These are phyloP conservation scores for Mesochorus sp. DNA, from an alignment of 2,888 invertebrate genomes.

Conservation along the genomic window DNA sequence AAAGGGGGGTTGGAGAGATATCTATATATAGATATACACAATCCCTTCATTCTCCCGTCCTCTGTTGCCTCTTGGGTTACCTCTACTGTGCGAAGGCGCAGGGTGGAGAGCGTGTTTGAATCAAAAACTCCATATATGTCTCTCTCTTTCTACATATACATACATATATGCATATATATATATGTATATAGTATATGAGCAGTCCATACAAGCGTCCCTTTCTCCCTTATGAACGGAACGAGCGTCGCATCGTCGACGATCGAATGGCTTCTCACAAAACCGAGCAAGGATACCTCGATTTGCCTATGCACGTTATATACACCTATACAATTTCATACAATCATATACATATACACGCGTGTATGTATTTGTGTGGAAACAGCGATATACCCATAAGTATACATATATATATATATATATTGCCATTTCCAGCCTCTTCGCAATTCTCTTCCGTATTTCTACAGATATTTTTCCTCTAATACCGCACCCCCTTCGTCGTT, in stretches of 20 bases:
- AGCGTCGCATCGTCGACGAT: slow-evolving; percentile 61
- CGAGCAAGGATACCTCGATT: slow-evolving; percentile 60
- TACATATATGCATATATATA: too few relatives aligned
- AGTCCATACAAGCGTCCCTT: slow-evolving; percentile 22
- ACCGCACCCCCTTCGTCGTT: slow-evolving; percentile 17
- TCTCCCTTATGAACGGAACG: slow-evolving; percentile 26
- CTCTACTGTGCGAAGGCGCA: slow-evolving; percentile 61
- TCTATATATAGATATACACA: slow-evolving; percentile 17
- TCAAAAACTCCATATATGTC: slow-evolving; percentile 58
- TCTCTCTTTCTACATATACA: too few relatives aligned
- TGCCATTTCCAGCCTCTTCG: slow-evolving; percentile 32
- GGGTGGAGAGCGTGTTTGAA: slow-evolving; percentile 59
- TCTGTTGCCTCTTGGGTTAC: slow-evolving; percentile 52
- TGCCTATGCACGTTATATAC: slow-evolving; percentile 35
- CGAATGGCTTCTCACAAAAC: slow-evolving; percentile 61
- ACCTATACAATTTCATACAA: too few relatives aligned
- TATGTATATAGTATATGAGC: too few relatives aligned
- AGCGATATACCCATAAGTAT: not conserved
- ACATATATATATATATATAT: slow-evolving; percentile 12
- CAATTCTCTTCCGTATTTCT: slow-evolving; percentile 56
- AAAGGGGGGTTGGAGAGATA: slow-evolving; percentile 31
- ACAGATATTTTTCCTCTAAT: slow-evolving; percentile 61
- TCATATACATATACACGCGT: slow-evolving; percentile 17
- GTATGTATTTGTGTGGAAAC: not conserved
- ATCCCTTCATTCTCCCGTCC: slow-evolving; percentile 17